A percentile compares a stretch with the other conserved stretches of the same genome.
phyloP scores from a whole-genome alignment of 2,797 vertebrate genomes.

The Tragelaphus oryx region DNA sequence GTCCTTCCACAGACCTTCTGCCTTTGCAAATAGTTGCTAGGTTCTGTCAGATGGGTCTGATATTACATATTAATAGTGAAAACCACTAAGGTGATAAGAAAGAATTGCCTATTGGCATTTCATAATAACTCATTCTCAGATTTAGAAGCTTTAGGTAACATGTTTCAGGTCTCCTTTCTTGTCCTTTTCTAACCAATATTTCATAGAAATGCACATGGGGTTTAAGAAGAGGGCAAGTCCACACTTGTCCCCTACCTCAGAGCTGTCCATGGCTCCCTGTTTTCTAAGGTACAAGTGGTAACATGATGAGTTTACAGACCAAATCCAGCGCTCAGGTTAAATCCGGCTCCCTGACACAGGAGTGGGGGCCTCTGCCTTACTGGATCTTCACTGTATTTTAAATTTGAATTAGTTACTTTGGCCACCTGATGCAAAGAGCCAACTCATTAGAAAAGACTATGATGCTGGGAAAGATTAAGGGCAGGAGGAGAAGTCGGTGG shows the following conservation, averaged over 20 bases:
- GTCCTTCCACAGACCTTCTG: background rate
- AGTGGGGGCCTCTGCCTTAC: too few species aligned
- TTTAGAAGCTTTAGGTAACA: background rate
- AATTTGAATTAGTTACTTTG: background rate
- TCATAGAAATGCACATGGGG: background rate
- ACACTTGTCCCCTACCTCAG: background rate
- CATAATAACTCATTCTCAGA: background rate
- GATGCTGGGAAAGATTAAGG: background rate
- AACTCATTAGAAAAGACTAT: background rate
- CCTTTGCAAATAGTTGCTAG: background rate
- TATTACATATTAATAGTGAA: background rate
- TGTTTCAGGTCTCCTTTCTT: background rate
- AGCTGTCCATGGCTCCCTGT: background rate
- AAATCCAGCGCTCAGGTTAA: background rate
- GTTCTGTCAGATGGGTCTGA: background rate
- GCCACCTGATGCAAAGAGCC: background rate
- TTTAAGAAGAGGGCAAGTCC: background rate
- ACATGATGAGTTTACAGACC: background rate
- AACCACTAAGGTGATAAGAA: background rate
- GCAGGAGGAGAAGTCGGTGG: background rate
- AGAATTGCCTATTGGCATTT: background rate
- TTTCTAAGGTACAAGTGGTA: background rate
- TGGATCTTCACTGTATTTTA: background rate
- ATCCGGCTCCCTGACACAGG: background rate
- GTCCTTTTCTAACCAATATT: background rate